These are phyloP conservation scores for Willowsia nigromaculata DNA, from an alignment of 2,888 invertebrate species.

Conservation along the genomic window DNA sequence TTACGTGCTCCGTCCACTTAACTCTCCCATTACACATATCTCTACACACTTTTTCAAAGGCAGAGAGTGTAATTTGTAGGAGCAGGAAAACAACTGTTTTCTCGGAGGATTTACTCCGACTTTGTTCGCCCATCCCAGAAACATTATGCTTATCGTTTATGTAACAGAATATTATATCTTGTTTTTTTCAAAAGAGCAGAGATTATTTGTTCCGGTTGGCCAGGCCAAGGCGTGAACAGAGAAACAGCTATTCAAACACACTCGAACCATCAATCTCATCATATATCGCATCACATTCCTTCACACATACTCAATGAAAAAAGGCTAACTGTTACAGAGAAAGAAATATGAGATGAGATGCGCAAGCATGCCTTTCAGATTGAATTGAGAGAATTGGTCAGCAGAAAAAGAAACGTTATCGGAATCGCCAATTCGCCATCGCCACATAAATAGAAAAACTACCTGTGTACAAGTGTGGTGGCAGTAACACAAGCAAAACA, in stretches of 20 bases:
- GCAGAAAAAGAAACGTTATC: conserved; percentile 4
- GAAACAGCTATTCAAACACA: conserved; percentile 59
- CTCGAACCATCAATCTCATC: background rate
- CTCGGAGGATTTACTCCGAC: background rate
- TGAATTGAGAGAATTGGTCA: background rate
- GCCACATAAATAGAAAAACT: background rate
- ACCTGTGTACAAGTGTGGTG: too few species aligned
- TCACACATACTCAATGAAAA: background rate
- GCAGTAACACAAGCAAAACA: background rate
- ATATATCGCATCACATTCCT: background rate
- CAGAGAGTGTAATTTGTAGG: background rate
- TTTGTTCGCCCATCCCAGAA: background rate
- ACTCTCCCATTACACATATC: background rate
- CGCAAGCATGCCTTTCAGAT: background rate
- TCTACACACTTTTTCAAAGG: background rate
- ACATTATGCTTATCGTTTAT: too few species aligned
- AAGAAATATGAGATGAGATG: background rate
- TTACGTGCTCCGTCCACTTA: background rate
- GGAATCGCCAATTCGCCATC: background rate
- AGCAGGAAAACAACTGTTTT: background rate
- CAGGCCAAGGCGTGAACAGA: conserved; percentile 54
- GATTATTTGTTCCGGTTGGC: conserved; percentile 66
- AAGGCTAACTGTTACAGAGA: conserved; percentile 28
- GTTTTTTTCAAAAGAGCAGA: background rate
- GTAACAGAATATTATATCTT: too few species aligned